Percentiles rank a stretch among this genome's conserved stretches.
These are phyloP conservation scores for Aurelia sp. DNA, from an alignment of 30 jellyfish, hydroid and myxozoan species.

Conservation along the genomic window DNA sequence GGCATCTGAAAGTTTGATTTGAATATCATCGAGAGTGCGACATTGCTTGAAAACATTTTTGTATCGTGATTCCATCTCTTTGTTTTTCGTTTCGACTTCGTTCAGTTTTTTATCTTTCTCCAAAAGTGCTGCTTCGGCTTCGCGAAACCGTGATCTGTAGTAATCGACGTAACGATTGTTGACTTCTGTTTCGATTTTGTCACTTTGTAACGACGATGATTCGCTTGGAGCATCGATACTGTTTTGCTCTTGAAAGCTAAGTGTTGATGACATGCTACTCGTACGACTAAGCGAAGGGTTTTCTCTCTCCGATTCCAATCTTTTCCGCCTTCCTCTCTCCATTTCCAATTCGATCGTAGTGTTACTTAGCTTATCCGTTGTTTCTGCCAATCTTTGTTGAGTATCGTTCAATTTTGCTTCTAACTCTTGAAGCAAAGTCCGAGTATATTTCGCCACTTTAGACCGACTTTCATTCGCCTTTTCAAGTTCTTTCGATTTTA, in stretches of 20 bases:
- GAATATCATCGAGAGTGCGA: conserved; percentile 89
- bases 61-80: conserved; percentile 78
- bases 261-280: conserved; percentile 69
- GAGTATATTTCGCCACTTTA: conserved; percentile 97
- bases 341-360: conserved; percentile 78
- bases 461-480: conserved; percentile 99
- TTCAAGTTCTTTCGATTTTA: conserved; percentile 95
- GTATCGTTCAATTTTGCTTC: conserved; percentile 91
- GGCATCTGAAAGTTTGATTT: conserved; percentile 92
- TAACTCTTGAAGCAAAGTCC: conserved; percentile 95
- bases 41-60: conserved; percentile 80
- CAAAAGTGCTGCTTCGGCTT: conserved; percentile 87
- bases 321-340: conserved; percentile 84
- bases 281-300: conserved; percentile 69
- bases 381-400: conserved; percentile 76
- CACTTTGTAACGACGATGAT: conserved; percentile 43
- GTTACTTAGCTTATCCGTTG: conserved; percentile 77
- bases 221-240: conserved; percentile 35
- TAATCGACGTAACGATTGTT: conserved; percentile 89
- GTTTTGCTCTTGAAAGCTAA: conserved; percentile 44
- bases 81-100: conserved; percentile 70
- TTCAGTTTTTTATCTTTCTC: conserved; percentile 92
- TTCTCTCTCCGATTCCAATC: conserved; percentile 76
- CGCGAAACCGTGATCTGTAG: conserved; percentile 92
- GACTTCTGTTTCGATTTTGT: conserved; percentile 71